A percentile compares a stretch with the other conserved stretches of the same genome.
These are phyloP conservation scores for Mythimna loreyi DNA, from an alignment of 2,888 invertebrate genomes.

Conservation along the genomic window DNA sequence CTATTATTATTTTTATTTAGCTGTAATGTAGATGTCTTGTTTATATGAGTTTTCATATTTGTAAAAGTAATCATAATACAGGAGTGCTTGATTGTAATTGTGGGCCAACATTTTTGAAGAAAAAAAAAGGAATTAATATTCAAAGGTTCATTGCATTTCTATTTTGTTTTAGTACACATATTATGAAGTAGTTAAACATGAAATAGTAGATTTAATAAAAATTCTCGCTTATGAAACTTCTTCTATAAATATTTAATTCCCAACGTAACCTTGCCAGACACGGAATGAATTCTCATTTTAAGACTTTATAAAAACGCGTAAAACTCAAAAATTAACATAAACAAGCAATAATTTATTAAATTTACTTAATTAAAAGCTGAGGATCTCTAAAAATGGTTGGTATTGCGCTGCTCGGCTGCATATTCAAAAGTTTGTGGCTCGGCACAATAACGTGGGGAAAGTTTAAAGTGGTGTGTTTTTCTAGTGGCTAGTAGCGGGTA, in stretches of 20 bases:
- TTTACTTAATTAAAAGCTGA: conserved; percentile 57
- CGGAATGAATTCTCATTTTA: conserved; percentile 22
- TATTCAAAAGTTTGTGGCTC: conserved; percentile 64
- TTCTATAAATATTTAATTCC: conserved; percentile 6
- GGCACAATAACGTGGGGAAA: conserved; percentile 63
- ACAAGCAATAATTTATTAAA: conserved; percentile 47
- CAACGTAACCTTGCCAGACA: conserved; percentile 12
- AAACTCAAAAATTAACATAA: conserved; percentile 38
- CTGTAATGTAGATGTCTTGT: too few relatives aligned
- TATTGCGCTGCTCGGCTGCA: conserved; percentile 52
- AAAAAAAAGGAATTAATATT: too few relatives aligned
- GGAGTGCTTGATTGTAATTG: too few relatives aligned
- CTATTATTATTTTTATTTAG: too few relatives aligned
- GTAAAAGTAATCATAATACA: too few relatives aligned
- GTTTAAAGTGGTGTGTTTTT: conserved; percentile 71
- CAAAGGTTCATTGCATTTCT: too few relatives aligned
- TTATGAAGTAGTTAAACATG: too few relatives aligned
- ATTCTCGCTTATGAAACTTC: not conserved
- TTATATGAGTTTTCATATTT: too few relatives aligned
- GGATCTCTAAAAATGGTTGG: conserved; percentile 55
- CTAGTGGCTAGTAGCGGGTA: conserved; percentile 47
- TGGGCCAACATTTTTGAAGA: too few relatives aligned
- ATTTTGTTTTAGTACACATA: too few relatives aligned
- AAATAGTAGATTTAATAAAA: too few relatives aligned
- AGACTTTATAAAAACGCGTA: conserved; percentile 39